These are phyloP conservation scores for Harpegnathos saltator DNA, from an alignment of 1,140 invertebrate species.

Conservation along the genomic window DNA sequence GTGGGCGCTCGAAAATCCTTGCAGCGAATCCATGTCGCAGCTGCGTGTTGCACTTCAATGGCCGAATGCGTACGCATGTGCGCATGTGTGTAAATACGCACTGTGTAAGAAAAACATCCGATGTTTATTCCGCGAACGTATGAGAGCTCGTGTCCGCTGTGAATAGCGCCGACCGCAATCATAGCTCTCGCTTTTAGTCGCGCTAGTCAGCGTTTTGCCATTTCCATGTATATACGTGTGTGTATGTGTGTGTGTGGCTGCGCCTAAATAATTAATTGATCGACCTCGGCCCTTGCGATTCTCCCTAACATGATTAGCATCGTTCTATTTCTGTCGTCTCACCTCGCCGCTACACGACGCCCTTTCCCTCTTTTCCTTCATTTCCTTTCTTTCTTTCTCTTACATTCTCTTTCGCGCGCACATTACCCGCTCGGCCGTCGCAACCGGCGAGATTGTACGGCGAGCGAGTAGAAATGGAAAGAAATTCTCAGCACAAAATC, in stretches of 20 bases:
- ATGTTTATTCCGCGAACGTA: constrained; percentile 10
- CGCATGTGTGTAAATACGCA: not conserved
- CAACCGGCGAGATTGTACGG: too few relatives aligned
- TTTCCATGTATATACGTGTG: too few relatives aligned
- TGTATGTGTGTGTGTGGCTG: not conserved
- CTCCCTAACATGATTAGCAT: constrained; percentile 3
- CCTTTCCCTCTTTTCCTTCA: not conserved
- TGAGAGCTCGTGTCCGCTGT: not conserved
- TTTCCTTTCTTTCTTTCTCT: constrained; percentile 1
- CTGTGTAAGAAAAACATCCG: constrained; percentile 1
- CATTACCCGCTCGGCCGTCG: too few relatives aligned
- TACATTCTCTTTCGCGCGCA: too few relatives aligned
- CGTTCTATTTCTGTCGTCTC: not conserved
- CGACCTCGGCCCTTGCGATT: not conserved
- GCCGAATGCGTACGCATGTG: not conserved
- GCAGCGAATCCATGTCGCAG: not conserved
- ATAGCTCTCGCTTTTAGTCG: not conserved
- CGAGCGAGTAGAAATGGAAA: not conserved
- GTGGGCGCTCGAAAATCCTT: not conserved
- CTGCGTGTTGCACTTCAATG: not conserved
- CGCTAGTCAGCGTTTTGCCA: too few relatives aligned
- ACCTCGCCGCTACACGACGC: too few relatives aligned
- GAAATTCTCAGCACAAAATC: not conserved
- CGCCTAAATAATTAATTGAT: constrained; percentile 35
- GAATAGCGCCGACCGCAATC: constrained; percentile 32